phyloP scores from a whole-genome alignment of 1,140 invertebrate genomes.

The Mesaphorura yosii region DNA sequence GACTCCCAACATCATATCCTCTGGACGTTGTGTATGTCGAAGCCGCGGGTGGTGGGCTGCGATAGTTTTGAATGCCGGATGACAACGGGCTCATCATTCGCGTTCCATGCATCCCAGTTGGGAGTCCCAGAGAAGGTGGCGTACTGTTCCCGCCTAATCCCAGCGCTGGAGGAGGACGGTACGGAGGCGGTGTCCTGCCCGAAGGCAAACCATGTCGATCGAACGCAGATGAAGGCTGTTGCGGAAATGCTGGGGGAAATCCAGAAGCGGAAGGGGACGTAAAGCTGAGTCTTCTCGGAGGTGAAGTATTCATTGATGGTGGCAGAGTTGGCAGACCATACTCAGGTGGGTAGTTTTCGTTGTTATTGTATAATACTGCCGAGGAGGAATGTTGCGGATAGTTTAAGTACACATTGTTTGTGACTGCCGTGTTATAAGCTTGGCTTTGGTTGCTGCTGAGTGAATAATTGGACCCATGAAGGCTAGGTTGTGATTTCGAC shows the following conservation, averaged over 20 bases:
- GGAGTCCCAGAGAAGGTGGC: neutral
- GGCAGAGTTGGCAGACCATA: slow-evolving; percentile 13
- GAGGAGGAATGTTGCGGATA: slow-evolving; percentile 4
- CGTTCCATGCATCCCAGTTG: too few relatives aligned
- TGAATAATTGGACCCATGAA: slow-evolving; percentile 9
- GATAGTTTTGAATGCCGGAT: too few relatives aligned
- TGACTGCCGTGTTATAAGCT: neutral
- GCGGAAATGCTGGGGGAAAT: slow-evolving; percentile 22
- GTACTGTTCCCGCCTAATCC: neutral
- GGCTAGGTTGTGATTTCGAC: slow-evolving; percentile 2
- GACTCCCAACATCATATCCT: too few relatives aligned
- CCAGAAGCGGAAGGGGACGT: slow-evolving; percentile 1
- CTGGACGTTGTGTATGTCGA: too few relatives aligned
- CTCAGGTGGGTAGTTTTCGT: neutral
- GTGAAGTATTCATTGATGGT: neutral
- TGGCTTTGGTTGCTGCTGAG: slow-evolving; percentile 1
- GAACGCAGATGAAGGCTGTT: slow-evolving; percentile 19
- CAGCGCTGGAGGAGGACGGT: neutral
- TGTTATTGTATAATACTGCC: neutral
- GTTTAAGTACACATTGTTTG: neutral
- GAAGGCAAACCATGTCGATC: too few relatives aligned
- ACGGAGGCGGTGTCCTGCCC: neutral
- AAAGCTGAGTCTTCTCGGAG: slow-evolving; percentile 11
- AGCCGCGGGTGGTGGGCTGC: too few relatives aligned
- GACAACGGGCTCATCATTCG: too few relatives aligned